A percentile compares a stretch with the other conserved stretches of the same genome.
Evolutionary conservation across 2,797 vertebrate species (phyloP).

Genomic region (Onychomys leucogaster): DNA sequence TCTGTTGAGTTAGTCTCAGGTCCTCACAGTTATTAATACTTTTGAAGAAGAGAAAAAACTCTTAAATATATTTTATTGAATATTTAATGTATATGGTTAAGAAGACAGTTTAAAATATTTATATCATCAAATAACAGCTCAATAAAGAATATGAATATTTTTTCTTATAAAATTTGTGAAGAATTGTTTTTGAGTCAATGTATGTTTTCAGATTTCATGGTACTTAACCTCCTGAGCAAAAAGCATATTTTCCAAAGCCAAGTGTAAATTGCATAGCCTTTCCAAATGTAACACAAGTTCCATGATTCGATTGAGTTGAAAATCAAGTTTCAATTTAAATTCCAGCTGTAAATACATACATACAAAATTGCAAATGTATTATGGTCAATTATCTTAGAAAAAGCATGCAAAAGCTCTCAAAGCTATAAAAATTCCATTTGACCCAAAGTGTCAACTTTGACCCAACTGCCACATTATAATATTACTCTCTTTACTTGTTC

Average conservation of each 20-base stretch:
- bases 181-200: slow-evolving; percentile 28
- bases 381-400: slow-evolving; percentile 63
- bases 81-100: slow-evolving; percentile 36
- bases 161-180: slow-evolving; percentile 27
- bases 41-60: not conserved
- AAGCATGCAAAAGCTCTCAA: slow-evolving; percentile 68
- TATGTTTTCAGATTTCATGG: slow-evolving; percentile 65
- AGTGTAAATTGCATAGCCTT: slow-evolving; percentile 62
- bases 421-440: slow-evolving; percentile 70
- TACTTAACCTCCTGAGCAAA: slow-evolving; percentile 61
- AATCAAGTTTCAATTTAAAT: slow-evolving; percentile 77
- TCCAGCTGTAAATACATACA: slow-evolving; percentile 66
- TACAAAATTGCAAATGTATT: slow-evolving; percentile 66
- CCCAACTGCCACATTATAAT: not conserved
- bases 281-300: slow-evolving; percentile 59
- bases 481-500: not conserved
- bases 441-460: slow-evolving; percentile 54
- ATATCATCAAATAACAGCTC: not conserved
- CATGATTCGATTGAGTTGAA: slow-evolving; percentile 71
- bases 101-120: slow-evolving; percentile 19
- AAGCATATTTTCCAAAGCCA: slow-evolving; percentile 1
- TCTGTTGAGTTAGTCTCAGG: rapidly evolving
- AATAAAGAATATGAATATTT: slow-evolving; percentile 6
- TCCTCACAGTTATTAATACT: not conserved
- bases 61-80: slow-evolving; percentile 15